Conservation (phyloP, 2,797 vertebrate species). For the Mormyrops boulengeri region DNA sequence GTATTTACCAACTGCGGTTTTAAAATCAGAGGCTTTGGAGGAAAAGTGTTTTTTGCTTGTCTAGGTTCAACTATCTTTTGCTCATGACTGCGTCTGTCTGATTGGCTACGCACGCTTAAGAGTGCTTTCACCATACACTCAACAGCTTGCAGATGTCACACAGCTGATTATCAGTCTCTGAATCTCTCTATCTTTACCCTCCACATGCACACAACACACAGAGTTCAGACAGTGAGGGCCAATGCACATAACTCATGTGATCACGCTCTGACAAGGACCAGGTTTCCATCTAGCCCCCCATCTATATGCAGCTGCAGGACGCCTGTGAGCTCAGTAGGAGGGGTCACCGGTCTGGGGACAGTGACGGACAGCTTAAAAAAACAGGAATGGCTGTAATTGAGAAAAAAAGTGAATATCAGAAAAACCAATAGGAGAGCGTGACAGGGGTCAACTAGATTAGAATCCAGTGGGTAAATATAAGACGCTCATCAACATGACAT, state of each 20-base stretch:
- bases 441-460: constrained; percentile 3
- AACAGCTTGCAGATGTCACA: not conserved
- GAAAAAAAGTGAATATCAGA: not conserved
- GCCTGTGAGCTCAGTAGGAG: not conserved
- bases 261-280: not conserved
- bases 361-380: not conserved
- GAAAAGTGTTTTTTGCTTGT: not conserved
- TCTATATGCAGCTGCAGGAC: not conserved
- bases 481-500: not conserved
- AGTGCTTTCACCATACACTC: not conserved
- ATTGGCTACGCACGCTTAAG: not conserved
- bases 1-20: not conserved
- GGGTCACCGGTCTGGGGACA: not conserved
- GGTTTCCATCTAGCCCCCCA: not conserved
- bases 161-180: not conserved
- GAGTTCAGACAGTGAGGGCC: not conserved
- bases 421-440: not conserved
- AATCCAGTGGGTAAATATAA: not conserved
- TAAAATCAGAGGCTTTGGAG: not conserved
- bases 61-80: not conserved
- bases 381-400: not conserved
- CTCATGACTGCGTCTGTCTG: not conserved
- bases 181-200: not conserved
- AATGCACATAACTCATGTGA: not conserved
- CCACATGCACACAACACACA: not conserved